Conservation (phyloP, 1,140 invertebrate genomes). For the Leptopilina clavipes region DNA sequence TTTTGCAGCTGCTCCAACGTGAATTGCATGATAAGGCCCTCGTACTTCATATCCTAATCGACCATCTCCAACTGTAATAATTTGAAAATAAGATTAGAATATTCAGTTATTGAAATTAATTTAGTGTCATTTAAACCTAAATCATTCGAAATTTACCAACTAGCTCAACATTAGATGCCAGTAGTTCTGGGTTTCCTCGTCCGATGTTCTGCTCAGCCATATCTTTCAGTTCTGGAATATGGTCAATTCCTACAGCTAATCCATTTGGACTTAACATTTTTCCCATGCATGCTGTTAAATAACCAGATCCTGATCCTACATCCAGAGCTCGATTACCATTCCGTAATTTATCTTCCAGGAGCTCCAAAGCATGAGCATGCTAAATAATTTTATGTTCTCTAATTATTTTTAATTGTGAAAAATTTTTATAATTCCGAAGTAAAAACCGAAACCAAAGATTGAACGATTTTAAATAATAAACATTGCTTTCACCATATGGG, state of each 20-base stretch:
- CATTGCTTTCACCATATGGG: slow-evolving; percentile 91
- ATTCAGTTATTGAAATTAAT: no score
- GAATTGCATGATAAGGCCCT: slow-evolving; percentile 83
- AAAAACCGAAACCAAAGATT: not conserved
- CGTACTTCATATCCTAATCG: slow-evolving; percentile 77
- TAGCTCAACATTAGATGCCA: slow-evolving; percentile 81
- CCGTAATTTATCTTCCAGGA: slow-evolving; percentile 87
- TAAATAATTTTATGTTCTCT: slow-evolving; percentile 60
- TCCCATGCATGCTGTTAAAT: slow-evolving; percentile 96
- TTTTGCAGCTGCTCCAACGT: slow-evolving; percentile 76
- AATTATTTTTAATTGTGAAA: slow-evolving; percentile 31
- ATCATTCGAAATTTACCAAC: slow-evolving; percentile 74
- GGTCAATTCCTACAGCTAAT: slow-evolving; percentile 91
- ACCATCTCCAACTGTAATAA: slow-evolving; percentile 80
- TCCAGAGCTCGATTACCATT: slow-evolving; percentile 90
- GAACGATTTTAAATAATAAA: no score
- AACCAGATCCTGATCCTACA: slow-evolving; percentile 96
- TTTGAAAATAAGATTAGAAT: not conserved
- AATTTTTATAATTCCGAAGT: not conserved
- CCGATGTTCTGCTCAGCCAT: slow-evolving; percentile 86
- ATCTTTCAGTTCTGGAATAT: slow-evolving; percentile 90
- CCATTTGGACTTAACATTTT: slow-evolving; percentile 88
- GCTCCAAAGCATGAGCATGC: slow-evolving; percentile 96
- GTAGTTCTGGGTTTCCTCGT: slow-evolving; percentile 82
- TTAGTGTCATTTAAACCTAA: not conserved